These are phyloP conservation scores for Buceros bicornis DNA, from an alignment of 2,797 vertebrate species.

Conservation along the genomic window DNA sequence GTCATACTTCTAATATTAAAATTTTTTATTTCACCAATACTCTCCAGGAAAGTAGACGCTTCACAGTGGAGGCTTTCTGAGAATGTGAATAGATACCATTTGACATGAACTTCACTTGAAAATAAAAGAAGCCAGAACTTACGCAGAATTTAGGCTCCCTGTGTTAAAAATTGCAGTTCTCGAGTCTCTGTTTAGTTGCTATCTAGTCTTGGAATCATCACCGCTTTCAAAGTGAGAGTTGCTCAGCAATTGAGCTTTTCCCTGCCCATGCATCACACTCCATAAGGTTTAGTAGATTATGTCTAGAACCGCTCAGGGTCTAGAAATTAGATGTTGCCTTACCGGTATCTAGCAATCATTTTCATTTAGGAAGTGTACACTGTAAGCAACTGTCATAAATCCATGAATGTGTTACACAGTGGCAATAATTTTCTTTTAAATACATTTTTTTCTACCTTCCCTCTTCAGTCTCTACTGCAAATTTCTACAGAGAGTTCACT, in stretches of 20 bases:
- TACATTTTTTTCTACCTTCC: not conserved
- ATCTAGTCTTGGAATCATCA: not conserved
- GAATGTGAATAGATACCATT: not conserved
- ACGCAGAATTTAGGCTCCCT: not conserved
- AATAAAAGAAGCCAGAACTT: not conserved
- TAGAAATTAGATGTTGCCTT: not conserved
- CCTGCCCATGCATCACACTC: not conserved
- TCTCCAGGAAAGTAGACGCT: not conserved
- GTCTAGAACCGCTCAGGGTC: not conserved
- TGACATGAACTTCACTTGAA: not conserved
- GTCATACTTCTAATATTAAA: not conserved
- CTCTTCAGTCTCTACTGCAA: not conserved
- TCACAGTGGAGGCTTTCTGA: not conserved
- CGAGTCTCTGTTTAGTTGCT: not conserved
- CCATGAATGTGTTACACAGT: not conserved
- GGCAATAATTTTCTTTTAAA: not conserved
- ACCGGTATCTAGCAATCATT: not conserved
- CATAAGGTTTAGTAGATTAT: not conserved
- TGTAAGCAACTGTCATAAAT: not conserved
- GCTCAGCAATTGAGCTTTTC: not conserved
- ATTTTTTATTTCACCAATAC: not conserved
- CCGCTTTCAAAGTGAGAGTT: not conserved
- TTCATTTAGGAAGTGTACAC: not conserved
- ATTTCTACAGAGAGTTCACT: not conserved
- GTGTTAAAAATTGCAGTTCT: not conserved